Evolutionary conservation across 2,113 vertebrate genomes (phyloP), one percentile per base, ranked within the genome.

Genomic region (Hucho hucho): DNA sequence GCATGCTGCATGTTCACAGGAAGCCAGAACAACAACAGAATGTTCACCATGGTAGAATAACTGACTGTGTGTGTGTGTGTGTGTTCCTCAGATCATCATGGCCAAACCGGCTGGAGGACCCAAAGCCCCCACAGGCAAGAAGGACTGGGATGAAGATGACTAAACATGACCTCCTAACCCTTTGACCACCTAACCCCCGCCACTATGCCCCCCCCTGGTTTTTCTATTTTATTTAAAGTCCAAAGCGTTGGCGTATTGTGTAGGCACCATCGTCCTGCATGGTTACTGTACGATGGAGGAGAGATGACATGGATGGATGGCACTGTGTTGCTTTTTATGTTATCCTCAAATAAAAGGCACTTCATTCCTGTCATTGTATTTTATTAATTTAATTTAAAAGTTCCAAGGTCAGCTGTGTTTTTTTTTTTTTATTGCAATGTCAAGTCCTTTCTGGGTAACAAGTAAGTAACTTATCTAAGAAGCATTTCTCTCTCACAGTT

Each of bases 101-200:
- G 97, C 98, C 79, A 99, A 96, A 90, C 96, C 96, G 85, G 95
- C 97, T 66, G 98, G 98, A 77, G 98, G 98, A 65, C 98, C 97
- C 59, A 99, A 95, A 92, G 88, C 98, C 86, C 98, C 98, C 2
- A 94, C 95, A 81, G 95, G 94, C 79, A 98, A 93, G 89, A 98
- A 97, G 73, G 95, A 98, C 83, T 98, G 97, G 88, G 97, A 99
- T 32, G 96, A 98, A n/a, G 98, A 99, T 32, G 98, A 98, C 2
- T 98, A 90, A 98, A 63, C 3, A 6, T 9, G 64, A 82, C 11
- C 22, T 11, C 16, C 24, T 67, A 14, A 22, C 3, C 37, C 37
- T 22, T n/a, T 37, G 14, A 58, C 32, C 37, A 22, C 26, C 47
- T 49, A 69, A 75, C 53, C 63, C 66, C 74, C 77, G 72, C 68